Base-by-base conservation (phyloP, 2,888 invertebrate genomes). In the Noctua pronuba region DNA sequence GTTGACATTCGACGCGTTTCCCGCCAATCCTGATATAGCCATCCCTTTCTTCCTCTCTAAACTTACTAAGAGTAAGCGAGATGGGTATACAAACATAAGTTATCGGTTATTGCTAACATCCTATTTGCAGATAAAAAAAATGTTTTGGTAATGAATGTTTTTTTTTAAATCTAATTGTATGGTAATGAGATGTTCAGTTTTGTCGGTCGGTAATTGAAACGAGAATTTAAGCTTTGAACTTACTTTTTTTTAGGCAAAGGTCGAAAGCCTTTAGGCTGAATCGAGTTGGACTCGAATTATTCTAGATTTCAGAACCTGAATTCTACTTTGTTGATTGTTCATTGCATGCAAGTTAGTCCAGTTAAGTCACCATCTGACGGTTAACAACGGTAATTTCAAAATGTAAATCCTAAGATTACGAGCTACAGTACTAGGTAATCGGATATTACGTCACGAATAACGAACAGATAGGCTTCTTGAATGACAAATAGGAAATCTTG, bases 81-180 rank as follows among this genome's bases (percentile, higher is more conserved):
- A 80, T 4, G n/a, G 31, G 16, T 58, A 84, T 71, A 87, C 78
- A 79, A 88, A 88, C 84, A 85, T 62, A 65, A 81, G 64, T 78
- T 85, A 84, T 88, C 87, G 67, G 80, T 79, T 79, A 81, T 80
- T 75, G 82, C 78, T 71, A 75, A 86, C 84, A 88, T 88, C 86
- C 87, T 85, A 82, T 88, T 87, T 77, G 78, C 77, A 79, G 88
- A 88, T 82, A 85, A 82, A 86, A 82, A 86, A 86, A 83, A 74
- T 66, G 8, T 64, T 74, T 73, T n/a, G 73, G n/a, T 77, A 58
- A 38, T 70, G n/a, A 52, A 38, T 49, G n/a, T 71, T 69, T 71
- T 62, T 73, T 82, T 79, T 75, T n/a, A n/a, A n/a, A n/a, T n/a
- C n/a, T n/a, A n/a, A n/a, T n/a, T n/a, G n/a, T n/a, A n/a, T 46